These are phyloP conservation scores for Patella vulgata DNA, from an alignment of 1,140 invertebrate species.

Conservation along the genomic window DNA sequence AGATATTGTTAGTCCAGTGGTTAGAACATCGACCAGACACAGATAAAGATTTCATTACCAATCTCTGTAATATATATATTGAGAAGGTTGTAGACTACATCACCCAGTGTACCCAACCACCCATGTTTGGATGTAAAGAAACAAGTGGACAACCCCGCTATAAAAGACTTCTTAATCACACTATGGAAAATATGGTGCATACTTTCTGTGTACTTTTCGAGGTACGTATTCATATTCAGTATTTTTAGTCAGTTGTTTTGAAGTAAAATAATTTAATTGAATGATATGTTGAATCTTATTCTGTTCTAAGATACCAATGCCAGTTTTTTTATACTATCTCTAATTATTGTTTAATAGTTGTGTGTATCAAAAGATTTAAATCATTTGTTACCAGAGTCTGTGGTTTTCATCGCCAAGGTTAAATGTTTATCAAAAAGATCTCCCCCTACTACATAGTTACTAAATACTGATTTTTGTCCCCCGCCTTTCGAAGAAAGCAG, in stretches of 20 bases:
- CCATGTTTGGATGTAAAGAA: slow-evolving; percentile 42
- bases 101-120: slow-evolving; percentile 49
- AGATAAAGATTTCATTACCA: slow-evolving; percentile 48
- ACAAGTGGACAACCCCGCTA: slow-evolving; percentile 29
- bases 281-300: too few relatives aligned
- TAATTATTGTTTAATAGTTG: too few relatives aligned
- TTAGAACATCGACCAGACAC: slow-evolving; percentile 54
- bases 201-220: slow-evolving; percentile 59
- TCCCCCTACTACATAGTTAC: too few relatives aligned
- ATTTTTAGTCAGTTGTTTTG: not conserved
- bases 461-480: too few relatives aligned
- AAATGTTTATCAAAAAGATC: too few relatives aligned
- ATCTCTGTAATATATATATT: slow-evolving; percentile 60
- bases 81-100: slow-evolving; percentile 57
- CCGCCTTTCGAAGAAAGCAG: too few relatives aligned
- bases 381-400: too few relatives aligned
- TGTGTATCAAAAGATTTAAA: too few relatives aligned
- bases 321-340: too few relatives aligned
- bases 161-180: slow-evolving; percentile 53
- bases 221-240: slow-evolving; percentile 40
- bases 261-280: too few relatives aligned
- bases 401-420: too few relatives aligned
- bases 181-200: slow-evolving; percentile 58
- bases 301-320: too few relatives aligned
- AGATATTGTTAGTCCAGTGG: slow-evolving; percentile 62